Base-by-base conservation (phyloP, 2,888 invertebrate species). In the Rhagophthalmus giganteus region DNA sequence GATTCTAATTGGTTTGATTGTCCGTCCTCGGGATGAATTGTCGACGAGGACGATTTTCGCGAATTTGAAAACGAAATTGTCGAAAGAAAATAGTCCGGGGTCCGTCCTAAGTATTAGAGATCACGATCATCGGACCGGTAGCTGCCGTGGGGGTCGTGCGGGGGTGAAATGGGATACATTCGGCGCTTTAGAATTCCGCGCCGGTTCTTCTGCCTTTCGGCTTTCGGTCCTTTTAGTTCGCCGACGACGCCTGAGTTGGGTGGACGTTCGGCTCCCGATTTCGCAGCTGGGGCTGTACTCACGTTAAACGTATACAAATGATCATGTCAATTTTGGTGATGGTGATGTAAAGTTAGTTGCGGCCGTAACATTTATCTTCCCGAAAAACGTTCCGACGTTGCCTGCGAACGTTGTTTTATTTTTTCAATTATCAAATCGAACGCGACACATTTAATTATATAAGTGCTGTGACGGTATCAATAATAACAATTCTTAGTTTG, bases 171-270 rank as follows among this genome's bases (percentile, higher is more conserved):
- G 44, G 30, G 51, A 44, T 47, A 42, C 33, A 44, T 42, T 48
- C 53, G 53, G 53, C 53, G 53, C 53, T 53, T 47, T 53, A 34
- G 53, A 37, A 47, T 53, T 42, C 53, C 44, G 53, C 53, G 53
- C 48, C 53, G 53, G 39, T 40, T 52, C 52, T 46, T 52, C 52
- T 52, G 46, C 52, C 45, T 52, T 52, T 52, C 46, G 34, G 52
- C 46, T 48, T 53, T 48, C 39, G 13, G 37, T 51, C 35, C 47
- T 53, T 53, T 53, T 26, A 53, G 53, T 53, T 53, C 33, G 53
- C 53, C 53, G 53, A 38, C 48, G 47, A 39, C 48, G 47, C 30
- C 47, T 48, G 39, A 42, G 38, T 38, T 42, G 38, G 53, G 39
- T 48, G 35, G 53, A 42, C 34, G 42, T 37, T 41, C 14, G 42